These are phyloP conservation scores for Sibirionetta formosa DNA, from an alignment of 2,797 vertebrate species.

Conservation along the genomic window DNA sequence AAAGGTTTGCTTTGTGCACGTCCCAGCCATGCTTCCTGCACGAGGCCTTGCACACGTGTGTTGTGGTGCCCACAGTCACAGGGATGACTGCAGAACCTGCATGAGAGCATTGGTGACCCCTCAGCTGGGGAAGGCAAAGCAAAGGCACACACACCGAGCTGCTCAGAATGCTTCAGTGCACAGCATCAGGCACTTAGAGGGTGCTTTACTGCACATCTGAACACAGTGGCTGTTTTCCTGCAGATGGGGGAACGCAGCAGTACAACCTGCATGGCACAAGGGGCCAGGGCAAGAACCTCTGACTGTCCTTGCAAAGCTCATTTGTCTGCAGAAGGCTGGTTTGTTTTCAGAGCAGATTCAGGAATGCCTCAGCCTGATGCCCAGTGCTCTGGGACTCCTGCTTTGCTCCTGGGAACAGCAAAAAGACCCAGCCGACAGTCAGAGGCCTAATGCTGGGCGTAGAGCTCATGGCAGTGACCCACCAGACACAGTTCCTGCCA, in stretches of 20 bases:
- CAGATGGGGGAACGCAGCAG: background rate
- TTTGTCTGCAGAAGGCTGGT: background rate
- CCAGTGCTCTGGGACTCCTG: rapidly evolving
- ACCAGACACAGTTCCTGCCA: background rate
- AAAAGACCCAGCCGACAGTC: background rate
- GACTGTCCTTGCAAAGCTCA: background rate
- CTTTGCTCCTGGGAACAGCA: background rate
- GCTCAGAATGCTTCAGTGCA: background rate
- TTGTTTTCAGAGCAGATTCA: background rate
- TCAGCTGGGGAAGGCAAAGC: background rate
- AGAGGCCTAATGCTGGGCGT: background rate
- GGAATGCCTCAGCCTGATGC: background rate
- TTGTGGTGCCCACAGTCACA: background rate
- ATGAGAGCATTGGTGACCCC: background rate
- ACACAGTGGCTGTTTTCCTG: background rate
- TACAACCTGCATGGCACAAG: background rate
- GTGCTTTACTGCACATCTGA: rapidly evolving
- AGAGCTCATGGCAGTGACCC: background rate
- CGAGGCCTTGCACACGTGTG: rapidly evolving
- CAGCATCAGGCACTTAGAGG: background rate
- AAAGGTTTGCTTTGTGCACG: background rate
- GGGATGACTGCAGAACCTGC: background rate
- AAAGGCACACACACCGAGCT: background rate
- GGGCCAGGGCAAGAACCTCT: background rate
- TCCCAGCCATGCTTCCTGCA: background rate